Evolutionary conservation across 2,113 vertebrate species (phyloP).

Genomic region (Nyctibius bracteatus): DNA sequence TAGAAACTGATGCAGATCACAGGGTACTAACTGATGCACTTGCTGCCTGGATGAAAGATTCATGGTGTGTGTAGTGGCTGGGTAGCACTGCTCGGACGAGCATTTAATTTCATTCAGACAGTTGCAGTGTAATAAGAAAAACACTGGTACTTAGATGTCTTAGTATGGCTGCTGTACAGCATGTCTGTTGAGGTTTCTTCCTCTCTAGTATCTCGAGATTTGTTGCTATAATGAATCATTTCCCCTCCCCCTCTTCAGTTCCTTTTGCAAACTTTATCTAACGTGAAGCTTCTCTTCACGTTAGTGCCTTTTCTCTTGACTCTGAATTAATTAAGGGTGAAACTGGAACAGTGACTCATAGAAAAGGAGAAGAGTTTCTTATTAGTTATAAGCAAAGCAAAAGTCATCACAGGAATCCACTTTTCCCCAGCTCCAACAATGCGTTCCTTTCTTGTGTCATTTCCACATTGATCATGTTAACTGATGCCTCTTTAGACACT

Average conservation of each 20-base stretch:
- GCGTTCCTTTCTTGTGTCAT: not conserved
- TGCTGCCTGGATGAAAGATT: not conserved
- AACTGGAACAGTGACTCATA: constrained; percentile 47
- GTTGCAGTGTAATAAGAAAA: not conserved
- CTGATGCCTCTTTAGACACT: not conserved
- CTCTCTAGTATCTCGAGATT: not conserved
- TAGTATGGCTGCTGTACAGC: not conserved
- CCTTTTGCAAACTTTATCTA: not conserved
- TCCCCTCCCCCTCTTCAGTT: not conserved
- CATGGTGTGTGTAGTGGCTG: rapidly evolving
- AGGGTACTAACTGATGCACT: not conserved
- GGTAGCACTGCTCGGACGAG: rapidly evolving
- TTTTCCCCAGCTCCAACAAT: not conserved
- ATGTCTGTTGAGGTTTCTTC: not conserved
- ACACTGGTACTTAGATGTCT: not conserved
- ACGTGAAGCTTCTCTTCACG: not conserved
- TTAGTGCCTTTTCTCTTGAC: not conserved
- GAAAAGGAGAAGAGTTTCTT: constrained; percentile 21
- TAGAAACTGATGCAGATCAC: not conserved
- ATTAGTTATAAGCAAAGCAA: not conserved
- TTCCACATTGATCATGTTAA: not conserved
- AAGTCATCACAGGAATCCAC: not conserved
- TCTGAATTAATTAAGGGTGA: constrained; percentile 35
- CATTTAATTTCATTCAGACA: not conserved
- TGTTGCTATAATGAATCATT: not conserved